Conservation (phyloP, 1,140 invertebrate genomes). For the Sesamia nonagrioides region DNA sequence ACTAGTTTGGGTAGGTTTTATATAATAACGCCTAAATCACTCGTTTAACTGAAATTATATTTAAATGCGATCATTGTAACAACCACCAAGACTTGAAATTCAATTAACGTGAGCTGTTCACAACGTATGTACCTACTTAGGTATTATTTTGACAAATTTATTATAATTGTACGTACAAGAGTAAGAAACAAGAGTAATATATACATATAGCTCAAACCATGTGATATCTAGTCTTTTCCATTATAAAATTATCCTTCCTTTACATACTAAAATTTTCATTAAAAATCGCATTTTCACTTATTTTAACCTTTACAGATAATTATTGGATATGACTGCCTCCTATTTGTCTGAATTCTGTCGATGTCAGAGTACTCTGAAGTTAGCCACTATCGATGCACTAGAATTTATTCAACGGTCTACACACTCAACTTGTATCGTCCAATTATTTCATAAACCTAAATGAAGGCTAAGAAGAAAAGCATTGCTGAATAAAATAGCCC, state of each 20-base stretch:
- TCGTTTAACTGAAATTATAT: constrained; percentile 47
- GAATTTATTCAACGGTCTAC: constrained; percentile 29
- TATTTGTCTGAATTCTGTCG: constrained; percentile 32
- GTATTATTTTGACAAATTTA: constrained; percentile 61
- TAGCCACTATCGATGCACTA: constrained; percentile 50
- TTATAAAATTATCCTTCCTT: constrained; percentile 65
- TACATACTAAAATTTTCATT: constrained; percentile 59
- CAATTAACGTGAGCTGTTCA: constrained; percentile 55
- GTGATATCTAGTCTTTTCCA: constrained; percentile 86
- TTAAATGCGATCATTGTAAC: constrained; percentile 53
- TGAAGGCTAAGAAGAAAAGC: constrained; percentile 39
- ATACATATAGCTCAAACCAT: constrained; percentile 85
- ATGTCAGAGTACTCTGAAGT: constrained; percentile 11
- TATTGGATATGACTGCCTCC: constrained; percentile 39
- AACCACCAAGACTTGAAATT: constrained; percentile 56
- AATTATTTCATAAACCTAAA: constrained; percentile 43
- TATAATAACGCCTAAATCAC: constrained; percentile 54
- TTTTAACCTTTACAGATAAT: constrained; percentile 43
- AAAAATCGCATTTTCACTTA: constrained; percentile 53
- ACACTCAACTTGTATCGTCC: constrained; percentile 30
- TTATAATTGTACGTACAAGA: constrained; percentile 63
- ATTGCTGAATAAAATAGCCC: constrained; percentile 50
- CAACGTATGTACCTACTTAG: constrained; percentile 50
- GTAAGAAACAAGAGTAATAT: constrained; percentile 67
- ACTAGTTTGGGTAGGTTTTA: constrained; percentile 59